Conservation (phyloP, 1,140 invertebrate species). For the Chrysomallon squamiferum region DNA sequence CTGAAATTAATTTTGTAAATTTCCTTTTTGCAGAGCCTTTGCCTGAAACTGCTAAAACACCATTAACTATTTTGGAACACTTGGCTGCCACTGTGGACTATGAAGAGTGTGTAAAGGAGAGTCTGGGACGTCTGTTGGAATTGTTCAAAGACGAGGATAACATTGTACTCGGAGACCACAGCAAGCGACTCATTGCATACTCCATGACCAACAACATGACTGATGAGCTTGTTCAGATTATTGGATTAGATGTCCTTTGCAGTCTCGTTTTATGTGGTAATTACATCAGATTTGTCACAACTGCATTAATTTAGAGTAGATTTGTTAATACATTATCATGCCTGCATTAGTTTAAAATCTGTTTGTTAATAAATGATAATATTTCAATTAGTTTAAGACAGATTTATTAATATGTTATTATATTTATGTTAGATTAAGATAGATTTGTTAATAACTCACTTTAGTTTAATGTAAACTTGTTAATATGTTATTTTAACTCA, state of each 20-base stretch:
- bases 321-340: too few species aligned
- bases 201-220: slow-evolving; percentile 50
- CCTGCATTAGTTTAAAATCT: too few species aligned
- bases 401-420: too few species aligned
- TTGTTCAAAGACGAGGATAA: slow-evolving; percentile 32
- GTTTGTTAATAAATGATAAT: too few species aligned
- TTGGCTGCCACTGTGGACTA: slow-evolving; percentile 46
- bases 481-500: too few species aligned
- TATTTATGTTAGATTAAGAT: too few species aligned
- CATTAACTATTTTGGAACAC: slow-evolving; percentile 14
- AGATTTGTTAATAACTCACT: too few species aligned
- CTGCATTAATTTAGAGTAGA: too few species aligned
- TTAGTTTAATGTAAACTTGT: too few species aligned
- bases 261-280: slow-evolving; percentile 48
- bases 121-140: slow-evolving; percentile 42
- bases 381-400: too few species aligned
- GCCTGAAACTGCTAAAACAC: slow-evolving; percentile 32
- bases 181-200: slow-evolving; percentile 44
- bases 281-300: background rate
- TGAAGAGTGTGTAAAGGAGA: slow-evolving; percentile 47
- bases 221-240: slow-evolving; percentile 43
- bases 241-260: slow-evolving; percentile 50
- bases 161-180: slow-evolving; percentile 32
- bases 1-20: too few species aligned
- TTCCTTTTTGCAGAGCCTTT: slow-evolving; percentile 35